These are phyloP conservation scores for Nomada ferruginata DNA, from an alignment of 2,888 invertebrate species.

Conservation along the genomic window DNA sequence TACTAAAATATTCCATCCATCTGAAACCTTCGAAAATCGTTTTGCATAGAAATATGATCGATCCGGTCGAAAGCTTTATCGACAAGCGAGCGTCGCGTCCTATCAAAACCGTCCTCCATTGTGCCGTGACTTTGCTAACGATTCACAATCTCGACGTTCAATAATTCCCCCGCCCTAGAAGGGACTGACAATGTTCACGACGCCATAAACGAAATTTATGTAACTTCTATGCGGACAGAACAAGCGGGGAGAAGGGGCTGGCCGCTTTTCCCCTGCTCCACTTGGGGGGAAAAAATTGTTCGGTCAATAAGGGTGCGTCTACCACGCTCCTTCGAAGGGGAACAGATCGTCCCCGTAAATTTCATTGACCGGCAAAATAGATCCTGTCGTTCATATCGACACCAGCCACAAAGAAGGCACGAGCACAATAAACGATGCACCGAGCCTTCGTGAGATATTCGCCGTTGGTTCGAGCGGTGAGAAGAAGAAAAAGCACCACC, in stretches of 20 bases:
- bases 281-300: slow-evolving; percentile 15
- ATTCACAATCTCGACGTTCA: background rate
- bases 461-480: slow-evolving; percentile 5
- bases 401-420: background rate
- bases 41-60: slow-evolving; percentile 31
- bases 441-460: slow-evolving; percentile 47
- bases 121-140: slow-evolving; percentile 5
- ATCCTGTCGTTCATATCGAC: slow-evolving; percentile 40
- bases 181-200: slow-evolving; percentile 10
- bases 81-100: background rate
- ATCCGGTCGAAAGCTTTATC: slow-evolving; percentile 7
- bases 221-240: background rate
- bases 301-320: slow-evolving; percentile 5
- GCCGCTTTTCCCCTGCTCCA: too few relatives aligned
- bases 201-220: slow-evolving; percentile 31
- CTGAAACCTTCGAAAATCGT: background rate
- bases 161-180: background rate
- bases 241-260: too few relatives aligned
- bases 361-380: slow-evolving; percentile 44
- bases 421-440: slow-evolving; percentile 28
- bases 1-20: background rate
- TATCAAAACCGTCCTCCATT: slow-evolving; percentile 3
- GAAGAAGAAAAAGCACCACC: slow-evolving; percentile 22
- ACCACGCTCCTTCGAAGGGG: background rate
- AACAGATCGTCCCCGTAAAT: slow-evolving; percentile 45